phyloP scores from a whole-genome alignment of 2,888 invertebrate species.

The Metopia argyrocephala region DNA sequence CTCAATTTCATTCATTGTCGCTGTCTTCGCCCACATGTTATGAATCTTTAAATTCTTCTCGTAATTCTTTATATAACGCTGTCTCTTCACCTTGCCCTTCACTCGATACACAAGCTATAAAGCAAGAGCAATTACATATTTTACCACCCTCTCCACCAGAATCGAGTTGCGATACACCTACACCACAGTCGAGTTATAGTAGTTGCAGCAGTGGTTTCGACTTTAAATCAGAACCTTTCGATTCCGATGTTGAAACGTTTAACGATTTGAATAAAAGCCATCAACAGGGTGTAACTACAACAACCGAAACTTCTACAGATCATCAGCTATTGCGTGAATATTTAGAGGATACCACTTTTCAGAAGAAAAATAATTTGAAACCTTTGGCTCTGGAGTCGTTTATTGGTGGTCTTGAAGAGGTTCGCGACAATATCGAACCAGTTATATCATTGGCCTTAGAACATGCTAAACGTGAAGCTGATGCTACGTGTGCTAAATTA shows the following conservation, averaged over 20 bases:
- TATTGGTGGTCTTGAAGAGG: slow-evolving; percentile 80
- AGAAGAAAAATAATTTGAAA: slow-evolving; percentile 89
- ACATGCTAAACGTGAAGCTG: slow-evolving; percentile 91
- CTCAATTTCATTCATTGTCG: slow-evolving; percentile 60
- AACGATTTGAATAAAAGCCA: slow-evolving; percentile 73
- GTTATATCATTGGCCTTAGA: slow-evolving; percentile 91
- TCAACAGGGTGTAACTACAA: slow-evolving; percentile 9
- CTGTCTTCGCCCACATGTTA: slow-evolving; percentile 65
- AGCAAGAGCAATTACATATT: slow-evolving; percentile 79
- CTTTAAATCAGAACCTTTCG: slow-evolving; percentile 77
- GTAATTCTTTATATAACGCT: slow-evolving; percentile 63
- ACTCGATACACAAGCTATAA: slow-evolving; percentile 76
- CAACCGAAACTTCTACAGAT: slow-evolving; percentile 79
- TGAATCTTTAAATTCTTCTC: slow-evolving; percentile 71
- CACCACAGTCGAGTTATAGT: slow-evolving; percentile 78
- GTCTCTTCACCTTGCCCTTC: slow-evolving; percentile 76
- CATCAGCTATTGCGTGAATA: slow-evolving; percentile 89
- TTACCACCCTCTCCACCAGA: slow-evolving; percentile 82
- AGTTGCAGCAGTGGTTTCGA: slow-evolving; percentile 67
- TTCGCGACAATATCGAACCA: slow-evolving; percentile 88
- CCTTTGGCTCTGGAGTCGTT: slow-evolving; percentile 86
- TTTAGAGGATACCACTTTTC: slow-evolving; percentile 90
- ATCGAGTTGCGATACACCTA: slow-evolving; percentile 80
- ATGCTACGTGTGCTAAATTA: slow-evolving; percentile 89
- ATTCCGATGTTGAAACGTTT: slow-evolving; percentile 75